Evolutionary conservation across 2,888 invertebrate species (phyloP).

Genomic region (Limnephilus marmoratus): DNA sequence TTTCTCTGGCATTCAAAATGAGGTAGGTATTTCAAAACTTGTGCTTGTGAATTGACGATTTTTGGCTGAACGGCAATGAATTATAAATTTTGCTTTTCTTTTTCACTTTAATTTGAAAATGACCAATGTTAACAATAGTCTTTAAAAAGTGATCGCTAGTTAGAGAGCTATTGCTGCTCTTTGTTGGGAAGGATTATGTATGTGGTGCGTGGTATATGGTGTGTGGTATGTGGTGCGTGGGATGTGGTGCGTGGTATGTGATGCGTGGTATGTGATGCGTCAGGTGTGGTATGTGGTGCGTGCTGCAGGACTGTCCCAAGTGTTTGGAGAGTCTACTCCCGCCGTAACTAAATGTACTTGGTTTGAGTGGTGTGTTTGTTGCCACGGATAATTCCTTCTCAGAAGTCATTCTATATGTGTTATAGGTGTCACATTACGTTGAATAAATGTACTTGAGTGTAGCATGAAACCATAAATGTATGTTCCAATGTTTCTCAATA

Average conservation of each 20-base stretch:
- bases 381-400: background rate
- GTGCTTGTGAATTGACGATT: too few species aligned
- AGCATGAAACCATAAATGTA: slow-evolving; percentile 50
- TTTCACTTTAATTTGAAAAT: background rate
- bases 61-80: too few species aligned
- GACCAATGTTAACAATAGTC: background rate
- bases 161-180: too few species aligned
- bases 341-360: background rate
- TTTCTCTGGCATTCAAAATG: too few species aligned
- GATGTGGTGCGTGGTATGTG: too few species aligned
- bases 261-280: background rate
- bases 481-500: slow-evolving; percentile 61
- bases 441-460: slow-evolving; percentile 53
- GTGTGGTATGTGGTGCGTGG: background rate
- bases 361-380: background rate
- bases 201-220: background rate
- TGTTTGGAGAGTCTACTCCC: background rate
- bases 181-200: background rate
- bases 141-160: background rate
- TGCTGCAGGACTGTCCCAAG: background rate
- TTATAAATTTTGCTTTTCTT: background rate
- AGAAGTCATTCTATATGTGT: slow-evolving; percentile 27
- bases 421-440: slow-evolving; percentile 46
- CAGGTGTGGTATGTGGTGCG: too few species aligned
- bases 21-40: too few species aligned